A percentile compares a stretch with the other conserved stretches of the same genome.
phyloP scores from a whole-genome alignment of 1,140 invertebrate genomes.

The Campoletis sonorensis region DNA sequence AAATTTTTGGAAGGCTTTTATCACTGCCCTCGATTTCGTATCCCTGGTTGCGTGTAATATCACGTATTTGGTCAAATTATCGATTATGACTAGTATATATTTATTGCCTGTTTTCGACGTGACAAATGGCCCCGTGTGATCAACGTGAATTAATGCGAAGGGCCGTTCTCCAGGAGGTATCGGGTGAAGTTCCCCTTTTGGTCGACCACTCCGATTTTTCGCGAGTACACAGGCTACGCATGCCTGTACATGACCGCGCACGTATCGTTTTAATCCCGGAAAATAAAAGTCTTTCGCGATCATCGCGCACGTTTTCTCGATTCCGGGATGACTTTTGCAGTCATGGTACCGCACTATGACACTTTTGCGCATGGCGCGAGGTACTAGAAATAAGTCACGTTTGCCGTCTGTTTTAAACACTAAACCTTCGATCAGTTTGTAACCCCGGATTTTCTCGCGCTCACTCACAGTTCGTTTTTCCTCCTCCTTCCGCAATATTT shows the following conservation, averaged over 20 bases:
- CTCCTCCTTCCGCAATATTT: neutral
- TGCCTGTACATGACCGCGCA: conserved; percentile 47
- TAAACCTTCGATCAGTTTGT: conserved; percentile 31
- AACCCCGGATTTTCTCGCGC: conserved; percentile 2
- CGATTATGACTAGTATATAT: conserved; percentile 14
- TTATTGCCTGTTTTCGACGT: conserved; percentile 27
- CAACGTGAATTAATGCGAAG: conserved; percentile 52
- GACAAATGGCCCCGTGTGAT: conserved; percentile 55
- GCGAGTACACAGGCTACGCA: conserved; percentile 53
- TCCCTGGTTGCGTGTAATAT: neutral
- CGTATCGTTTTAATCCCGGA: conserved; percentile 11
- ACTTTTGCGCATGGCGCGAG: conserved; percentile 11
- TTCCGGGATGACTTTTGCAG: conserved; percentile 32
- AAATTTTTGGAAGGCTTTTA: neutral
- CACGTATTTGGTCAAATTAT: conserved; percentile 4
- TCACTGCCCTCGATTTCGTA: conserved; percentile 2
- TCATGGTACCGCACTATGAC: conserved; percentile 41
- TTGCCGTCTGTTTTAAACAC: conserved; percentile 13
- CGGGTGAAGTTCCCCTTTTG: conserved; percentile 50
- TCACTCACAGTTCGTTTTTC: neutral
- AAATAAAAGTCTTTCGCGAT: conserved; percentile 33
- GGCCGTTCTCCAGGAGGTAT: conserved; percentile 50
- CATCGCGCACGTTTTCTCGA: conserved; percentile 30
- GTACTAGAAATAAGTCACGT: conserved; percentile 20
- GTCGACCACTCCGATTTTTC: conserved; percentile 45